Percentiles rank a stretch among this genome's conserved stretches.
Evolutionary conservation across 2,888 invertebrate species (phyloP).

Genomic region (Pandemis cinnamomeana): DNA sequence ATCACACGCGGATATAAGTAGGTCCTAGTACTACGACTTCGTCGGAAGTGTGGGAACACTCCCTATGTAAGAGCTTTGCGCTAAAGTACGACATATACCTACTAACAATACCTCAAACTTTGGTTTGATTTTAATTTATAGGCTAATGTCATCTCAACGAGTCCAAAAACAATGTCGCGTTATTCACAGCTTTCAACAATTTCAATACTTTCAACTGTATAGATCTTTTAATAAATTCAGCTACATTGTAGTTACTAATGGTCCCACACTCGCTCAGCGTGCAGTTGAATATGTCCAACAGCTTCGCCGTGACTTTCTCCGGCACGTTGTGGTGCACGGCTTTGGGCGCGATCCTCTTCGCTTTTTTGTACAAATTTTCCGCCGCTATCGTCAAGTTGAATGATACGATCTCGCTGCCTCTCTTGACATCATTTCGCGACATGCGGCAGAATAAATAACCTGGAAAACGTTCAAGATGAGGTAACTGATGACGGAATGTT

Average conservation of each 20-base stretch:
- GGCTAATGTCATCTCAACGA: constrained; percentile 66
- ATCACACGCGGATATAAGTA: no score
- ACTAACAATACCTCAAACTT: not conserved
- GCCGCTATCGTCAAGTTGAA: constrained; percentile 65
- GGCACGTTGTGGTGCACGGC: constrained; percentile 66
- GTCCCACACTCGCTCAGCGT: constrained; percentile 58
- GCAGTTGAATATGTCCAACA: constrained; percentile 69
- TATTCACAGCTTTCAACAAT: constrained; percentile 65
- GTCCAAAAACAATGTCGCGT: constrained; percentile 70
- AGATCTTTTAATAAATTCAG: constrained; percentile 64
- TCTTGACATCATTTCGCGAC: constrained; percentile 63
- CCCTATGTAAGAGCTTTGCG: no score
- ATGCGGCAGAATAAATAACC: constrained; percentile 73
- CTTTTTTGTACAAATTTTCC: constrained; percentile 67
- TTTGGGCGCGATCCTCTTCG: constrained; percentile 69
- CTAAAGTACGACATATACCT: not conserved
- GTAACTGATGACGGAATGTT: constrained; percentile 14
- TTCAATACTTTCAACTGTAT: constrained; percentile 67
- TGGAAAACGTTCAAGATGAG: constrained; percentile 54
- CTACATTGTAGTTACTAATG: constrained; percentile 62
- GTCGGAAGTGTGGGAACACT: no score
- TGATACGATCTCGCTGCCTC: constrained; percentile 62
- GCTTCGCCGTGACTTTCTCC: constrained; percentile 60
- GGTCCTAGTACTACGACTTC: no score
- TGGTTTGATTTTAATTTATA: constrained; percentile 1